Conservation (phyloP, 2,888 invertebrate species). For the Mechanitis messenoides region DNA sequence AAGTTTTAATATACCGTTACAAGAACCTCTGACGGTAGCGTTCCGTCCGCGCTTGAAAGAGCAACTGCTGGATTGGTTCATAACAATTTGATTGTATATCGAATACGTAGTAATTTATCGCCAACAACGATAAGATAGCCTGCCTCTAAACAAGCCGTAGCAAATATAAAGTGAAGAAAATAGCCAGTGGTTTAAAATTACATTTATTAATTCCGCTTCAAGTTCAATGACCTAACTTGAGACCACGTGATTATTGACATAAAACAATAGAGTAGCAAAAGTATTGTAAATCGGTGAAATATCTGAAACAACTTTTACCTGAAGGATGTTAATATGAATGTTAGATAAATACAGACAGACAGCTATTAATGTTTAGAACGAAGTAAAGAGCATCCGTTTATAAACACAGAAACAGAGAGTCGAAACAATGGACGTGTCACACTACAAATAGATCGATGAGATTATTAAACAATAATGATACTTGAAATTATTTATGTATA, state of each 20-base stretch:
- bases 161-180: slow-evolving; percentile 20
- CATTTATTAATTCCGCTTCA: too few relatives aligned
- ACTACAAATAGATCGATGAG: background rate
- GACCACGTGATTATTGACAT: too few relatives aligned
- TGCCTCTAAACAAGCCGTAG: slow-evolving; percentile 18
- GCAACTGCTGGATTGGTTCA: slow-evolving; percentile 57
- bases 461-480: background rate
- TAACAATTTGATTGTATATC: slow-evolving; percentile 64
- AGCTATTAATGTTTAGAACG: slow-evolving; percentile 44
- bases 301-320: slow-evolving; percentile 40
- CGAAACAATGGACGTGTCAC: slow-evolving; percentile 29
- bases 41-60: slow-evolving; percentile 54
- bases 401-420: slow-evolving; percentile 55
- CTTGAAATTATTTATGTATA: too few relatives aligned
- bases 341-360: slow-evolving; percentile 40
- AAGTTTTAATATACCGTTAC: slow-evolving; percentile 14
- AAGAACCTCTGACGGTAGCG: slow-evolving; percentile 42
- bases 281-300: slow-evolving; percentile 33
- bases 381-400: slow-evolving; percentile 57
- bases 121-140: slow-evolving; percentile 59
- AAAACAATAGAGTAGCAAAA: slow-evolving; percentile 29
- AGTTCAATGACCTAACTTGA: slow-evolving; percentile 31
- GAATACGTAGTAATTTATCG: slow-evolving; percentile 67
- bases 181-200: background rate
- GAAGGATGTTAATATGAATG: slow-evolving; percentile 44